Evolutionary conservation across 64 coral and sea anemone genomes (phyloP).

Genomic region (Stylophora pistillata): DNA sequence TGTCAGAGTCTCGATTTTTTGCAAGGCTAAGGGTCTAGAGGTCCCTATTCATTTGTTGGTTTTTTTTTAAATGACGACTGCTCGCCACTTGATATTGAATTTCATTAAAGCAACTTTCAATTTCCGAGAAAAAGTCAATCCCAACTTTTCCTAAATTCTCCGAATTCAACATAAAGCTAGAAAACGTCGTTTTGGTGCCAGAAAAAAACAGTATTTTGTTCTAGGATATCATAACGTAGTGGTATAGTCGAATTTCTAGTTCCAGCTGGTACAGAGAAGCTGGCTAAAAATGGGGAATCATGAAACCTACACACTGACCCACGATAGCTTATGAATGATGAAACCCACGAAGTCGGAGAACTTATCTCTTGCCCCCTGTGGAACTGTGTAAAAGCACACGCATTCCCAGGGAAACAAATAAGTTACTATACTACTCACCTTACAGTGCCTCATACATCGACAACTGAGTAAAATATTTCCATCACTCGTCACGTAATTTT

Average conservation of each 20-base stretch:
- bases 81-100: conserved; percentile 1
- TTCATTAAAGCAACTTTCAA: not conserved
- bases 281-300: conserved; percentile 17
- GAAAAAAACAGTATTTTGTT: not conserved
- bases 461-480: conserved; percentile 27
- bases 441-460: no score
- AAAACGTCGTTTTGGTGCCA: not conserved
- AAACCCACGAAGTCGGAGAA: no score
- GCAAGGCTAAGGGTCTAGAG: not conserved
- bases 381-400: not conserved
- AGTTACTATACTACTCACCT: not conserved
- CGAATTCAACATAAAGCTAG: conserved; percentile 7
- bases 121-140: not conserved
- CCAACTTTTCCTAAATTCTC: no score
- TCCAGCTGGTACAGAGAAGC: conserved; percentile 1
- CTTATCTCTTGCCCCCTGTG: no score
- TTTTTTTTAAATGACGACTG: no score
- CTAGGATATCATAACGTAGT: no score
- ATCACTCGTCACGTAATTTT: not conserved
- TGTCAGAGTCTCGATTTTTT: conserved; percentile 8
- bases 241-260: conserved; percentile 17
- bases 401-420: conserved; percentile 3
- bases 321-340: no score
- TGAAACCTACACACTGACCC: no score
- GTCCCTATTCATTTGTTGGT: not conserved